Evolutionary conservation across 2,797 vertebrate species (phyloP).

Genomic region (Sebastes dallii): DNA sequence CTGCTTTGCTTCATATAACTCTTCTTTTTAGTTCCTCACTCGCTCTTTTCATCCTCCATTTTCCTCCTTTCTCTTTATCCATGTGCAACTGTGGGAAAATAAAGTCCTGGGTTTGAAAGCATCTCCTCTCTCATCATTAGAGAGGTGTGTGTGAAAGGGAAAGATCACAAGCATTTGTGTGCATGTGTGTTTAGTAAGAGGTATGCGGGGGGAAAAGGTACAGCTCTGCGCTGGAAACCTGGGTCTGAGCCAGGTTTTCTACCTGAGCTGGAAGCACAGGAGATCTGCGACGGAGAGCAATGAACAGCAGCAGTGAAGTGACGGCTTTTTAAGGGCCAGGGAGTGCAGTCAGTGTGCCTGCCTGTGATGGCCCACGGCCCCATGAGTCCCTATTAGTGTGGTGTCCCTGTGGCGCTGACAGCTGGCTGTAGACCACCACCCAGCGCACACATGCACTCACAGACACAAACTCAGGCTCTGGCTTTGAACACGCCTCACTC

Average conservation of each 20-base stretch:
- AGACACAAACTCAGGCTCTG: conserved; percentile 33
- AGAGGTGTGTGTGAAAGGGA: conserved; percentile 65
- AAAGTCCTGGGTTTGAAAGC: conserved; percentile 52
- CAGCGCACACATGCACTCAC: conserved; percentile 51
- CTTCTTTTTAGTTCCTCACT: conserved; percentile 15
- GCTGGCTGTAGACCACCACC: conserved; percentile 76
- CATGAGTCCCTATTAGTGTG: conserved; percentile 82
- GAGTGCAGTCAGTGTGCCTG: conserved; percentile 68
- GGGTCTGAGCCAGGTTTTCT: conserved; percentile 69
- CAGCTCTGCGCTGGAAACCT: conserved; percentile 62
- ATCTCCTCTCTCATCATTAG: conserved; percentile 74
- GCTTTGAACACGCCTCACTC: conserved; percentile 36
- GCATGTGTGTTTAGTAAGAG: conserved; percentile 31
- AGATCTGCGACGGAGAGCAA: conserved; percentile 54
- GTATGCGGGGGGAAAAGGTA: conserved; percentile 27
- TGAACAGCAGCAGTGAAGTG: conserved; percentile 66
- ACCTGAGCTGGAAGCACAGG: conserved; percentile 66
- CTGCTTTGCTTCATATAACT: conserved; percentile 26
- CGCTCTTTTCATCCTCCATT: conserved; percentile 29
- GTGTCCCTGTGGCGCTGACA: conserved; percentile 84
- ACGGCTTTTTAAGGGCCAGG: conserved; percentile 72
- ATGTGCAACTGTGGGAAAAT: conserved; percentile 60
- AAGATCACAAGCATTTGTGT: conserved; percentile 56
- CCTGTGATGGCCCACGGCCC: conserved; percentile 73
- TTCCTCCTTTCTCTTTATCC: conserved; percentile 8